These are phyloP conservation scores for Poeciliopsis infans DNA, from an alignment of 2,797 vertebrate genomes.

Conservation along the genomic window DNA sequence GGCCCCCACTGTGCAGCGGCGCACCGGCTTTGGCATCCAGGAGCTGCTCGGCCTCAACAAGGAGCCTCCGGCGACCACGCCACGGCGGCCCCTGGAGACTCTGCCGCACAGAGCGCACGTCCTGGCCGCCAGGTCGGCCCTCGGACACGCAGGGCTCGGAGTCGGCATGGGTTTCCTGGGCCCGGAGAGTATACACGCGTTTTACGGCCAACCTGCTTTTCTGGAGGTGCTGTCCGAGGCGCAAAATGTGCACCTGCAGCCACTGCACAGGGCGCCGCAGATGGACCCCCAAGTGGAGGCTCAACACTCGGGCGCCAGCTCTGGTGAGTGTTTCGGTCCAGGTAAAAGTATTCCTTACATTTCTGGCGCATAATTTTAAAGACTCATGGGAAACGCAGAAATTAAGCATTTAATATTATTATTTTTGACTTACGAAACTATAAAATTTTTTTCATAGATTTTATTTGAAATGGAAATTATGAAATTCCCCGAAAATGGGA, in stretches of 20 bases:
- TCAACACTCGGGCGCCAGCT: slow-evolving; percentile 88
- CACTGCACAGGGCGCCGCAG: slow-evolving; percentile 81
- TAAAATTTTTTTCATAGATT: neutral
- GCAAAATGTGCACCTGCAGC: slow-evolving; percentile 90
- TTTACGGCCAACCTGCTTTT: slow-evolving; percentile 94
- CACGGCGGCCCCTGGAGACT: slow-evolving; percentile 87
- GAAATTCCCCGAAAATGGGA: neutral
- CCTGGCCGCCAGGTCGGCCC: slow-evolving; percentile 88
- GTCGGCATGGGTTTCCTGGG: slow-evolving; percentile 90
- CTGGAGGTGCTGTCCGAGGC: slow-evolving; percentile 93
- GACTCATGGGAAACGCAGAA: neutral
- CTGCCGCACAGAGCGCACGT: slow-evolving; percentile 88
- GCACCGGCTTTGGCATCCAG: slow-evolving; percentile 97
- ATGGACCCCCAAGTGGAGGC: slow-evolving; percentile 85
- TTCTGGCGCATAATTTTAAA: neutral
- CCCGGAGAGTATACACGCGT: slow-evolving; percentile 89
- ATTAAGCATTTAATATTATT: neutral
- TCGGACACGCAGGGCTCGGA: slow-evolving; percentile 87
- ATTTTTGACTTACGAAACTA: neutral
- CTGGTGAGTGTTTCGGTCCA: slow-evolving; percentile 81
- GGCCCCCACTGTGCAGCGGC: slow-evolving; percentile 81
- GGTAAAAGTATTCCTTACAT: neutral
- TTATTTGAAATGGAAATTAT: neutral
- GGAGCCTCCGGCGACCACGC: slow-evolving; percentile 84
- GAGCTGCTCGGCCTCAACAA: slow-evolving; percentile 97